phyloP scores from a whole-genome alignment of 2,888 invertebrate genomes.

The Ichneumoninae sp. region DNA sequence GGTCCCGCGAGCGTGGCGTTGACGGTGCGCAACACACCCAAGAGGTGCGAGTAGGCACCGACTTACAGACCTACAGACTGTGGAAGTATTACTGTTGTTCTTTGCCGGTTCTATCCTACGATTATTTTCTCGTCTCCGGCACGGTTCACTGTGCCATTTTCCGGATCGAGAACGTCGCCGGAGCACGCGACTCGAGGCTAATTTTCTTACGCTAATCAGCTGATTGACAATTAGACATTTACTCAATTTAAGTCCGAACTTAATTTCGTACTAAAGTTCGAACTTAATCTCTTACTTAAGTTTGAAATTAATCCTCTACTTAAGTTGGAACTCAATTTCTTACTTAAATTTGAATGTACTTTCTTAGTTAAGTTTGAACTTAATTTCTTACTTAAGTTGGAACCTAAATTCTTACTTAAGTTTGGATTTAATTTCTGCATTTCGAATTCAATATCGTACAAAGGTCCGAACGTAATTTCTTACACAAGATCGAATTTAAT shows the following conservation, averaged over 20 bases:
- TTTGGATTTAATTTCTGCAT: too few species aligned
- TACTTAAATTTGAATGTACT: too few species aligned
- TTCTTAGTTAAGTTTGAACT: too few species aligned
- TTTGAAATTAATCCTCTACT: background rate
- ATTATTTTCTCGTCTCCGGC: slow-evolving; percentile 29
- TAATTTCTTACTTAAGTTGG: too few species aligned
- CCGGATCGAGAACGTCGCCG: background rate
- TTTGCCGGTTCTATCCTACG: slow-evolving; percentile 23
- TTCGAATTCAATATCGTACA: too few species aligned
- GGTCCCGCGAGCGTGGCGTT: slow-evolving; percentile 60
- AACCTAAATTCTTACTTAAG: too few species aligned
- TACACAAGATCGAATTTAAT: background rate
- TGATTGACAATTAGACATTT: background rate
- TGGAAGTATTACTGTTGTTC: slow-evolving; percentile 37
- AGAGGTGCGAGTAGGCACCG: slow-evolving; percentile 59
- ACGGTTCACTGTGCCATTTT: background rate
- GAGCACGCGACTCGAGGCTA: background rate
- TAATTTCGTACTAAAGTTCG: background rate
- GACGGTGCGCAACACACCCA: slow-evolving; percentile 63
- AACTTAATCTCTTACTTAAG: background rate
- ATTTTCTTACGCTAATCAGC: background rate
- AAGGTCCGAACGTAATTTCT: too few species aligned
- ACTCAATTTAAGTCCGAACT: background rate
- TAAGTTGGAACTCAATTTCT: too few species aligned
- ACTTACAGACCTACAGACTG: slow-evolving; percentile 64